Base-by-base conservation (phyloP, 2,797 vertebrate species). In the Sternotherus odoratus region DNA sequence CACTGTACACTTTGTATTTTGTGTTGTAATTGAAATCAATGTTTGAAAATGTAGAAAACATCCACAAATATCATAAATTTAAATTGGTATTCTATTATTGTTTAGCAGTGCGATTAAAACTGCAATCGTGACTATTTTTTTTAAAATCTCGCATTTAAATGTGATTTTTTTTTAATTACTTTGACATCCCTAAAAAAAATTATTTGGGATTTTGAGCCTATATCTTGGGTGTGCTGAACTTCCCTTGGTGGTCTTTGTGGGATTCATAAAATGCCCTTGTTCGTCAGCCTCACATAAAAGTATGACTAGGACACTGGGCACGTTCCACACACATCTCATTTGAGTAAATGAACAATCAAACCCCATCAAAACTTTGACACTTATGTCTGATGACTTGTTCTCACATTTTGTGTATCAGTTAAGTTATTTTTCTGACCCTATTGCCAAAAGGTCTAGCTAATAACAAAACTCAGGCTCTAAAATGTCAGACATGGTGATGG, bases 401-500 rank as follows among this genome's bases (percentile, higher is more conserved):
- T 46, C 46, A 66, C 63, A 30, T 49, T 66, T 8, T 90, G 82
- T 89, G 28, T 81, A 56, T 79, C 66, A 79, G 12, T 82, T 43
- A 33, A 80, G 77, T 57, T 91, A 43, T 46, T 91, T 86, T 50
- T 78, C 26, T 54, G 66, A 53, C 5, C 72, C 21, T 46, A 88
- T 87, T 87, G 66, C 43, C 85, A 92, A 66, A 17, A 91, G 60
- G 81, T 74, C 54, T 86, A 13, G 39, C 54, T 95, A 79, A 91
- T 95, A 82, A 85, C 17, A 7, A 79, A 85, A 86, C 60, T 60
- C 86, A 78, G 39, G 33, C 36, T 15, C 48, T 24, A 66, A 49
- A 82, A 66, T 66, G 46, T 60, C 56, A 63, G 60, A 60, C 30
- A 66, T 24, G 10, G 36, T 63, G 46, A 63, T 46, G 60, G 33